Evolutionary conservation across 2,797 vertebrate species (phyloP).

Genomic region (Antennarius maculatus): DNA sequence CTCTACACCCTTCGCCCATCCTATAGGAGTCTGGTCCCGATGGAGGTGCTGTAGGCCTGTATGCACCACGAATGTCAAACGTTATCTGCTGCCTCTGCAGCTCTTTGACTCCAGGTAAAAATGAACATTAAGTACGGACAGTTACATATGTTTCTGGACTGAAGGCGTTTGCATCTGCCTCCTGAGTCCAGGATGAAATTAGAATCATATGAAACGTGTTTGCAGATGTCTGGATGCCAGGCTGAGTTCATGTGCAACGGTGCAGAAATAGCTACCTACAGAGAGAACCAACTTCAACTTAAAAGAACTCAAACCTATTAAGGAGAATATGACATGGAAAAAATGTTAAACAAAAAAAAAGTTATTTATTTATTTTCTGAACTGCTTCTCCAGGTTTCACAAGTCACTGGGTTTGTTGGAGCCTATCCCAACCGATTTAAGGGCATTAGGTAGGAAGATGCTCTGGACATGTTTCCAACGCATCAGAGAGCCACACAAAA

Average conservation of each 20-base stretch:
- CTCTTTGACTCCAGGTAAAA: conserved; percentile 3
- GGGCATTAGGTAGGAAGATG: too few relatives aligned
- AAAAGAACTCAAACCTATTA: not conserved
- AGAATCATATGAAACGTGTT: not conserved
- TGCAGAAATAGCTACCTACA: not conserved
- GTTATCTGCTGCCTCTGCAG: conserved; percentile 35
- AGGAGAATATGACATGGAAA: too few relatives aligned
- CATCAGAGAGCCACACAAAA: too few relatives aligned
- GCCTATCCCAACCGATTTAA: too few relatives aligned
- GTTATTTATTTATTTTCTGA: too few relatives aligned
- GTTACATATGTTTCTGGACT: conserved; percentile 7
- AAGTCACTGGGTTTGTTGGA: too few relatives aligned
- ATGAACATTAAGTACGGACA: not conserved
- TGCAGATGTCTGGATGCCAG: conserved; percentile 9
- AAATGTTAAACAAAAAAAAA: too few relatives aligned
- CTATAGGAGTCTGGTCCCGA: conserved; percentile 58
- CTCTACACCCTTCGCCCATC: conserved; percentile 14
- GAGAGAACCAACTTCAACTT: not conserved
- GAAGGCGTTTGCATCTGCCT: not conserved
- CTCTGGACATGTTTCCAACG: too few relatives aligned
- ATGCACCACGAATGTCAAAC: conserved; percentile 58
- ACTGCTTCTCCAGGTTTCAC: too few relatives aligned
- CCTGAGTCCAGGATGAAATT: conserved; percentile 4
- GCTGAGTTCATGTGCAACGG: conserved; percentile 4
- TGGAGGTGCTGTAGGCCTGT: conserved; percentile 39